Conservation (phyloP, 2,888 invertebrate species). For the Sphaerophoria taeniata region DNA sequence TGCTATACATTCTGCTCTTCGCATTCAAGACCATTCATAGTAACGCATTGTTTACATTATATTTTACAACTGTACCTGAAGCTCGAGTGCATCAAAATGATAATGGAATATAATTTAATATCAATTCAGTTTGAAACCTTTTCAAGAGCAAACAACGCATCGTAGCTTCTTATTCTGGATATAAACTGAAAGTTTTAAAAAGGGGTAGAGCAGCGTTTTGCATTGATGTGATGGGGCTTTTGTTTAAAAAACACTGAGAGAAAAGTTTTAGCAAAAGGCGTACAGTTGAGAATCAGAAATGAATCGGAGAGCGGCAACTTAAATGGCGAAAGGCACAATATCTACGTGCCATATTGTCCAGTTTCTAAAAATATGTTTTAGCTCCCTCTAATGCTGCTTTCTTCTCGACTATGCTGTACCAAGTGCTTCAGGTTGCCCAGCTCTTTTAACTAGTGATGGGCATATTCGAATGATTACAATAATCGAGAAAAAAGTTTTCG, state of each 20-base stretch:
- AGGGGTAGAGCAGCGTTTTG: conserved; percentile 19
- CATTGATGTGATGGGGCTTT: conserved; percentile 56
- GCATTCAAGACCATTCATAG: conserved; percentile 31
- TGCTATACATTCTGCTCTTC: background rate
- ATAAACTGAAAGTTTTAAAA: conserved; percentile 6
- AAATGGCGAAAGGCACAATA: no score
- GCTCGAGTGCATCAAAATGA: conserved; percentile 69
- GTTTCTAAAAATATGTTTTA: no score
- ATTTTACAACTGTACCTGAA: conserved; percentile 61
- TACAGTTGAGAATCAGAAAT: no score
- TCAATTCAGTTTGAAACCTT: conserved; percentile 61
- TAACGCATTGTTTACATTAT: conserved; percentile 71
- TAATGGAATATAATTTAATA: conserved; percentile 75
- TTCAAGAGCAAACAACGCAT: background rate
- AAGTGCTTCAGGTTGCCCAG: no score
- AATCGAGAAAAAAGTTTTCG: no score
- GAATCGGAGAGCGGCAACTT: no score
- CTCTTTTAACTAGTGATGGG: no score
- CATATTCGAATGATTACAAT: no score
- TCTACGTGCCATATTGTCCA: no score
- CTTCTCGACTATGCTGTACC: no score
- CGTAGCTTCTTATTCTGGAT: background rate
- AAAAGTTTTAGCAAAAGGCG: background rate
- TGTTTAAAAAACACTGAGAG: conserved; percentile 48
- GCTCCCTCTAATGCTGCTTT: no score